These are phyloP conservation scores for Zaprionus nigranus DNA, from an alignment of 1,140 invertebrate genomes.

Conservation along the genomic window DNA sequence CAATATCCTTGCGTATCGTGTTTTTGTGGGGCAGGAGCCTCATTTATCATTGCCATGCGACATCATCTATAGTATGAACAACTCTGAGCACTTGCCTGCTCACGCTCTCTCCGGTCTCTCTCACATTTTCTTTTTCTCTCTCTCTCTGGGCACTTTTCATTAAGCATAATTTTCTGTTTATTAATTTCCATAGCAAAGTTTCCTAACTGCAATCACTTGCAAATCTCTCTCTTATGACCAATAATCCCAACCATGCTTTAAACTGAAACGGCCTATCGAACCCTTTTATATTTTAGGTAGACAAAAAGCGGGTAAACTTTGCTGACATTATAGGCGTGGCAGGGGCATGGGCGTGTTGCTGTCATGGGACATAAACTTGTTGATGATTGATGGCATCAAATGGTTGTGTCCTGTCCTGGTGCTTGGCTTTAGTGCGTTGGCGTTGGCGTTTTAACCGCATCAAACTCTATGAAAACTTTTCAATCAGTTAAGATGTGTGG, in stretches of 20 bases:
- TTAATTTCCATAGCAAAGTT: background rate
- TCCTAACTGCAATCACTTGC: constrained; percentile 36
- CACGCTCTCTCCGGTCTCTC: too few species aligned
- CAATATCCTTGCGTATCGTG: constrained; percentile 31
- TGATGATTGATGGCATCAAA: constrained; percentile 70
- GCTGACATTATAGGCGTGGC: constrained; percentile 41
- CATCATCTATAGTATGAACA: constrained; percentile 2
- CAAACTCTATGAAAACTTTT: constrained; percentile 22
- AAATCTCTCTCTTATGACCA: constrained; percentile 58
- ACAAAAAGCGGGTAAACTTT: constrained; percentile 10
- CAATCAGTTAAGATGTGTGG: constrained; percentile 29
- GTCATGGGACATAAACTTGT: constrained; percentile 61
- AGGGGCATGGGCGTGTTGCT: constrained; percentile 27
- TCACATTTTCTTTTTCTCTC: background rate
- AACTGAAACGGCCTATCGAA: constrained; percentile 47
- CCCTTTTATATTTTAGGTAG: constrained; percentile 32
- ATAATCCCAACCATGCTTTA: constrained; percentile 36
- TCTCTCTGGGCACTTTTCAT: background rate
- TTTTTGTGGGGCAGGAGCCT: constrained; percentile 8
- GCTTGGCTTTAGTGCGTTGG: constrained; percentile 1
- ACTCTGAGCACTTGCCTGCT: background rate
- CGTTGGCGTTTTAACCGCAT: constrained; percentile 21
- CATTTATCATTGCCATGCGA: constrained; percentile 52
- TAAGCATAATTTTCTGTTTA: background rate
- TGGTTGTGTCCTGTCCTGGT: constrained; percentile 34